phyloP scores from a whole-genome alignment of 53 echinoderm and acorn worm species.

The Henricia sp. region DNA sequence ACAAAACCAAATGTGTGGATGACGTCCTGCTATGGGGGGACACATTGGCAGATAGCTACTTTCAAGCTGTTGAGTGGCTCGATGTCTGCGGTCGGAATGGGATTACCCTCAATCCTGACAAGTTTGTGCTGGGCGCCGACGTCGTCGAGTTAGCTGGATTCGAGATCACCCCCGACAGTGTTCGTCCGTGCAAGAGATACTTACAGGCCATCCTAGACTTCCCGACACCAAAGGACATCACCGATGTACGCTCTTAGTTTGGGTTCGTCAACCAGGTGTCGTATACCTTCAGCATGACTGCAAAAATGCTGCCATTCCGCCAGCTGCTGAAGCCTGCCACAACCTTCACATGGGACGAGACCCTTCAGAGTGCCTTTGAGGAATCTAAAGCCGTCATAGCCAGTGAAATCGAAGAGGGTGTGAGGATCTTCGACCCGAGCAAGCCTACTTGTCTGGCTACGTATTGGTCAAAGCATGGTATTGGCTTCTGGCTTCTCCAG shows the following conservation, averaged over 20 bases:
- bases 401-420: too few species aligned
- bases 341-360: slow-evolving; percentile 32
- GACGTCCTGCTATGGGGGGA: slow-evolving; percentile 48
- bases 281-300: slow-evolving; percentile 34
- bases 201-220: slow-evolving; percentile 51
- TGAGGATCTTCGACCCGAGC: too few species aligned
- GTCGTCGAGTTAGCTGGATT: slow-evolving; percentile 64
- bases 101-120: slow-evolving; percentile 64
- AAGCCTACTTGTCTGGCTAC: background rate
- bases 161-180: slow-evolving; percentile 44
- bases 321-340: slow-evolving; percentile 45
- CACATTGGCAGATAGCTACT: slow-evolving; percentile 57
- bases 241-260: slow-evolving; percentile 45
- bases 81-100: slow-evolving; percentile 62
- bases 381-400: slow-evolving; percentile 41
- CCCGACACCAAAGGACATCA: slow-evolving; percentile 50
- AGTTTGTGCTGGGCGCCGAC: slow-evolving; percentile 31
- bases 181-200: slow-evolving; percentile 50
- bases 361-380: slow-evolving; percentile 36
- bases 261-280: slow-evolving; percentile 51
- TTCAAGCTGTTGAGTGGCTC: slow-evolving; percentile 66
- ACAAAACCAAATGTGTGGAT: slow-evolving; percentile 64
- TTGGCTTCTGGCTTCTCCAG: background rate
- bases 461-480: background rate
- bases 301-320: slow-evolving; percentile 56